phyloP scores from a whole-genome alignment of 2,113 vertebrate genomes.

The Pelvicachromis taeniatus region DNA sequence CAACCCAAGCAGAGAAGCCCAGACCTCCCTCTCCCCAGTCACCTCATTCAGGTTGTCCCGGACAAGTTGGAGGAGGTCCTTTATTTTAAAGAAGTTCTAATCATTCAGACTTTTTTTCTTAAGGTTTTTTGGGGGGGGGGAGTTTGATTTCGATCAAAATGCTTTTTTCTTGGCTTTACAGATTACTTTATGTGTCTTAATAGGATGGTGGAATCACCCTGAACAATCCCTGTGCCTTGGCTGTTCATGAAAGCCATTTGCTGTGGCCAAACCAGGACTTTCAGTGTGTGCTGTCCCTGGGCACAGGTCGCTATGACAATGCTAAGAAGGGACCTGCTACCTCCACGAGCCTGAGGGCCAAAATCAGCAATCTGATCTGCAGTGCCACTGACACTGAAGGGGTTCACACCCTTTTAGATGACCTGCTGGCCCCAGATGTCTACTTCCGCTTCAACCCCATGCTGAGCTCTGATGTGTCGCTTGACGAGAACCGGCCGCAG shows the following conservation, averaged over 20 bases:
- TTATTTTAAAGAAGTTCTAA: neutral
- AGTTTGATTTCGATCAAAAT: neutral
- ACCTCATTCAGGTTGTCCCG: no score
- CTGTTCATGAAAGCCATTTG: slow-evolving; percentile 72
- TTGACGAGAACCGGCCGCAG: slow-evolving; percentile 68
- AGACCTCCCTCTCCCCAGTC: no score
- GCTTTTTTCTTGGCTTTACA: neutral
- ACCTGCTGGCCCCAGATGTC: slow-evolving; percentile 66
- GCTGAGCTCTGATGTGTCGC: slow-evolving; percentile 65
- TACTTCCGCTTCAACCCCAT: slow-evolving; percentile 79
- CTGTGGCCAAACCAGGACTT: slow-evolving; percentile 72
- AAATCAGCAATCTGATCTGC: slow-evolving; percentile 73
- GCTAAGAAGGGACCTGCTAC: slow-evolving; percentile 57
- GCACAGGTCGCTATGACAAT: slow-evolving; percentile 72
- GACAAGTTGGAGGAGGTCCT: no score
- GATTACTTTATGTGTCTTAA: neutral
- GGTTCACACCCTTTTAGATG: slow-evolving; percentile 73
- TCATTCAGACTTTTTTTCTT: neutral
- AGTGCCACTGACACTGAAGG: slow-evolving; percentile 78
- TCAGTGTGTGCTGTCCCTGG: slow-evolving; percentile 75
- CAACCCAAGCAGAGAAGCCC: no score
- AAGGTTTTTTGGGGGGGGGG: neutral
- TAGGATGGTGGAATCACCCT: slow-evolving; percentile 74
- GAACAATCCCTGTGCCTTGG: slow-evolving; percentile 75
- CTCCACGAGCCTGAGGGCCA: slow-evolving; percentile 71